These are phyloP conservation scores for Mactromeris polynyma DNA, from an alignment of 2,888 invertebrate species.

Conservation along the genomic window DNA sequence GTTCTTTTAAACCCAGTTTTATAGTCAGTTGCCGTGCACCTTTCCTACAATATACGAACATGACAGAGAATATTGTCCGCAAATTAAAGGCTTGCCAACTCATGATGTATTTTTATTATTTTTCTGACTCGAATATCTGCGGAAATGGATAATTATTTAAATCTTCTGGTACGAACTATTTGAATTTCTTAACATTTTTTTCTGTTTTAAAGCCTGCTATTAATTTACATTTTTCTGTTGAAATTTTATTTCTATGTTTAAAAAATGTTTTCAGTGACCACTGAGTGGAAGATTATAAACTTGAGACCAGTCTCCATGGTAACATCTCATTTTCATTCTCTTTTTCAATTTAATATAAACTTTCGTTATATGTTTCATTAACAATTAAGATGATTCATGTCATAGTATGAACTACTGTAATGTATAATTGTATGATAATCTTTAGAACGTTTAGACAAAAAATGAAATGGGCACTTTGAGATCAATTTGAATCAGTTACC, in stretches of 20 bases:
- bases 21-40: neutral
- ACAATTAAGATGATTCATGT: too few species aligned
- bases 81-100: conserved; percentile 14
- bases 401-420: too few species aligned
- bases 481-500: too few species aligned
- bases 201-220: neutral
- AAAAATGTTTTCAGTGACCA: too few species aligned
- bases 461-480: too few species aligned
- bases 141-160: conserved; percentile 14
- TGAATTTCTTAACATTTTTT: neutral
- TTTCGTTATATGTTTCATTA: too few species aligned
- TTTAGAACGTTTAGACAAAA: too few species aligned
- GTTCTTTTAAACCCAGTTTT: conserved; percentile 1
- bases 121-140: neutral
- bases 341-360: too few species aligned
- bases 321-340: too few species aligned
- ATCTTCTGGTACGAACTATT: neutral
- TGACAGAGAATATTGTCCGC: neutral
- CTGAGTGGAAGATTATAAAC: too few species aligned
- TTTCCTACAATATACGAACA: neutral
- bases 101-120: conserved; percentile 19
- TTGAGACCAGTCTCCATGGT: too few species aligned
- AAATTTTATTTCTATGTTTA: neutral
- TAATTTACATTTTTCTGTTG: neutral
- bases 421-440: too few species aligned